Base-by-base conservation (phyloP, 2,797 vertebrate species). In the Furcifer pardalis region DNA sequence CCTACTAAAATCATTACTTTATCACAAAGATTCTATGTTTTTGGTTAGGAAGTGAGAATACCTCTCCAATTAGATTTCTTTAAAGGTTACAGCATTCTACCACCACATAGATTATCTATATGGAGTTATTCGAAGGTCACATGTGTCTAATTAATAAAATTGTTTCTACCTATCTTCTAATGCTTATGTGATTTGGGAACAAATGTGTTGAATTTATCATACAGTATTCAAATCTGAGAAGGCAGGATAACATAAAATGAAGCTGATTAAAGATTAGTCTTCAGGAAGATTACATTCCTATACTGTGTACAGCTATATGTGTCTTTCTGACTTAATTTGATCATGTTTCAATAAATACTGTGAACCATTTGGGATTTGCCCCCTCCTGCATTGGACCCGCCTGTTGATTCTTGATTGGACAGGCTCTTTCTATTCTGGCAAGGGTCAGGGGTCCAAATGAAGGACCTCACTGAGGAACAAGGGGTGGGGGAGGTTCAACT, bases 21-120 rank as follows among this genome's bases (percentile, higher is more conserved):
- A 79, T n/a, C 46, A 83, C 17, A 68, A 44, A 68, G 40, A 40
- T 60, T 60, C 49, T 87, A 27, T 27, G 42, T 71, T 42, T 30
- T 76, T 42, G 13, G 49, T 10, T 77, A 59, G 42, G 32, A 77
- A 80, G 60, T 56, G 37, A 9, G 44, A 49, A 52, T 66, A 13
- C 8, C 49, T 69, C 5, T 44, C 79, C 65, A 84, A 49, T 19
- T 65, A 65, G n/a, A 42, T 56, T 56, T 56, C 42, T 42, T 71
- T 71, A 19, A 62, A 77, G 63, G 71, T 84, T 44, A 49, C 30
- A 80, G 66, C 25, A 59, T 56, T 32, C 30, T 85, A 75, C 59
- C 46, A 68, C 46, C 62, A 80, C 27, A 32, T 68, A 49, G 23
- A 60, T 73, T 63, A 27, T 25, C 44, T 52, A 79, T 27, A 79